phyloP scores from a whole-genome alignment of 2,797 vertebrate genomes.

The Rhincodon typus region DNA sequence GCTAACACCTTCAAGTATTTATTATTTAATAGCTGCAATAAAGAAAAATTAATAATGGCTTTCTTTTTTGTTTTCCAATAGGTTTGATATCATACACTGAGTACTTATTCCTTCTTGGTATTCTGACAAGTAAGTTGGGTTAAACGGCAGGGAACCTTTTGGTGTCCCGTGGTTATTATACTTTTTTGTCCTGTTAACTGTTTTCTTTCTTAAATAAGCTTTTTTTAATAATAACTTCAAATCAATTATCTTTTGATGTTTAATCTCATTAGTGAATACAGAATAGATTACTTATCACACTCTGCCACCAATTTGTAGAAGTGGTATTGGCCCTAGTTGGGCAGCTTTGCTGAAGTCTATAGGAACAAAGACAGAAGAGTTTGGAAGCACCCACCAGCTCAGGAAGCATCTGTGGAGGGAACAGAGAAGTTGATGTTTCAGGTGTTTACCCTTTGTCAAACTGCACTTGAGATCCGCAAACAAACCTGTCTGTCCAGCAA shows the following conservation, averaged over 20 bases:
- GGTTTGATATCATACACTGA: conserved; percentile 93
- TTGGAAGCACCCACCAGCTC: background rate
- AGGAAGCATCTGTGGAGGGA: background rate
- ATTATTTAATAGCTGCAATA: background rate
- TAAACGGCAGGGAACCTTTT: background rate
- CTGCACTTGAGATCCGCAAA: background rate
- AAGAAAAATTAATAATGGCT: background rate
- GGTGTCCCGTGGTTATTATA: background rate
- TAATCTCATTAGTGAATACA: background rate
- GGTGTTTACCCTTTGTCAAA: background rate
- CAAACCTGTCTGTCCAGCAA: background rate
- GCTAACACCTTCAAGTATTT: background rate
- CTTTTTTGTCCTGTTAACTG: background rate
- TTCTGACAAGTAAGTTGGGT: conserved; percentile 83
- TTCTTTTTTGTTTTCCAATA: conserved; percentile 50
- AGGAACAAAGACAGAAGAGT: background rate
- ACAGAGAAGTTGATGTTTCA: background rate
- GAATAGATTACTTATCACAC: background rate
- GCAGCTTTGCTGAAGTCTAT: background rate
- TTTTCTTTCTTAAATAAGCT: background rate
- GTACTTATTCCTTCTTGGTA: conserved; percentile 90
- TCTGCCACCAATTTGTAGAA: background rate
- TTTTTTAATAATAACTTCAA: background rate
- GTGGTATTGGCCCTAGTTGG: background rate
- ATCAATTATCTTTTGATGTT: background rate